Percentiles rank a stretch among this genome's conserved stretches.
Evolutionary conservation across 1,140 invertebrate species (phyloP).

Genomic region (Lordiphosa collinella): DNA sequence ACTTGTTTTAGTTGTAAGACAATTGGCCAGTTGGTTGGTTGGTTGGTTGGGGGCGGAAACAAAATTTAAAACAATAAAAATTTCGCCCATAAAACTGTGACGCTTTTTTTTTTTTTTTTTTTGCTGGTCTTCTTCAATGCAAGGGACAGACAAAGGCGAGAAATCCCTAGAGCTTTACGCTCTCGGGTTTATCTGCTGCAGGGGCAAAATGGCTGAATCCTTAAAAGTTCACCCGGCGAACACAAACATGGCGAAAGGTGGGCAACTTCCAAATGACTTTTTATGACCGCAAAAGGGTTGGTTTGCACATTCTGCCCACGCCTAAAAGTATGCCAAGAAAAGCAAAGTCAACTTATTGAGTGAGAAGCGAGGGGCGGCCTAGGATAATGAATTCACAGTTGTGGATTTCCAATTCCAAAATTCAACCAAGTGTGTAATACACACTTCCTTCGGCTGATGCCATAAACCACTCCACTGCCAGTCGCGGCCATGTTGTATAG

Average conservation of each 20-base stretch:
- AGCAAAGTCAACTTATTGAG: slow-evolving; percentile 7
- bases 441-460: slow-evolving; percentile 3
- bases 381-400: too few relatives aligned
- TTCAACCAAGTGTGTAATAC: slow-evolving; percentile 2
- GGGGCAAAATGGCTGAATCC: slow-evolving; percentile 32
- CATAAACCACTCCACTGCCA: neutral
- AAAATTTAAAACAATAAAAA: slow-evolving; percentile 72
- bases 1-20: slow-evolving; percentile 29
- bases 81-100: slow-evolving; percentile 57
- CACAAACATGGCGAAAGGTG: slow-evolving; percentile 50
- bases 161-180: slow-evolving; percentile 46
- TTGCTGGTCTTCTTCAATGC: slow-evolving; percentile 46
- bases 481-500: slow-evolving; percentile 6
- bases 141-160: slow-evolving; percentile 1
- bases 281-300: slow-evolving; percentile 26
- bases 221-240: neutral
- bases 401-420: neutral
- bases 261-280: slow-evolving; percentile 46
- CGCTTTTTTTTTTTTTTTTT: slow-evolving; percentile 1
- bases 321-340: slow-evolving; percentile 49
- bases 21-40: neutral
- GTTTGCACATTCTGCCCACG: slow-evolving; percentile 49
- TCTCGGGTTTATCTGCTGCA: slow-evolving; percentile 27
- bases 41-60: slow-evolving; percentile 1
- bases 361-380: too few relatives aligned